Evolutionary conservation across 2,797 vertebrate species (phyloP), one percentile per base, ranked within the genome.

Genomic region (Chaenodraco wilsoni): DNA sequence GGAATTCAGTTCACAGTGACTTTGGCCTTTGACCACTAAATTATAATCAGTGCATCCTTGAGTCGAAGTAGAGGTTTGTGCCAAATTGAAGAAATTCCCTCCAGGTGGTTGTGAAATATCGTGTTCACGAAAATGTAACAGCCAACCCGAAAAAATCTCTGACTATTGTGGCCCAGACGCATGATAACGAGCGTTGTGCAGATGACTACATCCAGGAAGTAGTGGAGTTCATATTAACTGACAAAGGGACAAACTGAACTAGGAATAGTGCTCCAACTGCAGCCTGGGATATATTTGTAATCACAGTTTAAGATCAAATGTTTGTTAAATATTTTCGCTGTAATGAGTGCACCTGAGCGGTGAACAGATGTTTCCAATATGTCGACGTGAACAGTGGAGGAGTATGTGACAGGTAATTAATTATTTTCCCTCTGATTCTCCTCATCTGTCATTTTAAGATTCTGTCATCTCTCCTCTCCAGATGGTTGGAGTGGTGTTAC

Each of bases 401-500:
- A 83, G 82, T 81, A 55, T 76, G 65, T 87, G 87, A 84, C 84
- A 78, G 52, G 69, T 80, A 76, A 84, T 89, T 87, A 63, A 79
- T 83, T 56, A 78, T 72, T 74, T 81, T 78, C 46, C 65, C 69
- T 73, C 65, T 44, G 59, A 64, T 72, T 76, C 50, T 69, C 65
- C 78, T 60, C 61, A 79, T 85, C 72, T 79, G 74, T 76, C 73
- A 78, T 52, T 80, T 61, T 49, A 78, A 81, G 76, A 55, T 68
- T 61, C 57, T 70, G 43, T 78, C 64, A 48, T 81, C 45, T 74
- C 64, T 45, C 59, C 19, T 61, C 66, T 75, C 77, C 79, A 76
- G 81, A 81, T 86, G 68, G 74, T 79, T 78, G 12, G 61, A 78
- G 60, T 4, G 45, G 21, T 43, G 65, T 56, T 66, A 64, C 65